Percentiles rank a stretch among this genome's conserved stretches.
Conservation (phyloP, 2,113 vertebrate species). For the Australoheros scitulus region DNA sequence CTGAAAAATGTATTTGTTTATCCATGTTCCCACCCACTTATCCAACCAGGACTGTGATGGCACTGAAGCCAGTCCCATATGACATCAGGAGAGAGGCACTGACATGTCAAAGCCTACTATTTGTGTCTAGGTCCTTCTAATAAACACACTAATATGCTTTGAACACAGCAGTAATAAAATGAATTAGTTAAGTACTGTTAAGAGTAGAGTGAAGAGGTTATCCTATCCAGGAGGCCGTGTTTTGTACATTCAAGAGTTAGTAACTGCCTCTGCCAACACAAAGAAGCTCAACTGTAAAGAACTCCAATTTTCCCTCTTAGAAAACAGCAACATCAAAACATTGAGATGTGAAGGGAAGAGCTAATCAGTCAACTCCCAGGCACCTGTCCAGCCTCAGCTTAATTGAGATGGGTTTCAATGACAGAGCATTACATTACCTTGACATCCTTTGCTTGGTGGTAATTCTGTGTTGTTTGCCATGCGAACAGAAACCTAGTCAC, state of each 20-base stretch:
- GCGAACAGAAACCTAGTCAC: conserved; percentile 42
- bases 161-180: background rate
- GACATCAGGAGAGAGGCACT: background rate
- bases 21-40: background rate
- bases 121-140: background rate
- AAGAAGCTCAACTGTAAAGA: conserved; percentile 25
- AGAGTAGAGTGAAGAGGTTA: background rate
- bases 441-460: conserved; percentile 41
- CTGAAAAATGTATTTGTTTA: background rate
- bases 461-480: conserved; percentile 52
- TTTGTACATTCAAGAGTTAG: conserved; percentile 19
- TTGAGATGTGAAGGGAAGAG: conserved; percentile 27
- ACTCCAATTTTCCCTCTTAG: conserved; percentile 7
- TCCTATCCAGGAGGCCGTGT: background rate
- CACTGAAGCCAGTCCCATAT: background rate
- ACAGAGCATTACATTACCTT: conserved; percentile 50
- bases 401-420: conserved; percentile 68
- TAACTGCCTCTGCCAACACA: conserved; percentile 12
- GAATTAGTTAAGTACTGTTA: background rate
- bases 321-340: conserved; percentile 38
- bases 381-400: conserved; percentile 48
- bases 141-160: background rate
- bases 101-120: background rate
- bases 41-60: background rate
- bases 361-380: conserved; percentile 41